A percentile compares a stretch with the other conserved stretches of the same genome.
Conservation (phyloP, 2,797 vertebrate species). For the Amblyraja radiata region DNA sequence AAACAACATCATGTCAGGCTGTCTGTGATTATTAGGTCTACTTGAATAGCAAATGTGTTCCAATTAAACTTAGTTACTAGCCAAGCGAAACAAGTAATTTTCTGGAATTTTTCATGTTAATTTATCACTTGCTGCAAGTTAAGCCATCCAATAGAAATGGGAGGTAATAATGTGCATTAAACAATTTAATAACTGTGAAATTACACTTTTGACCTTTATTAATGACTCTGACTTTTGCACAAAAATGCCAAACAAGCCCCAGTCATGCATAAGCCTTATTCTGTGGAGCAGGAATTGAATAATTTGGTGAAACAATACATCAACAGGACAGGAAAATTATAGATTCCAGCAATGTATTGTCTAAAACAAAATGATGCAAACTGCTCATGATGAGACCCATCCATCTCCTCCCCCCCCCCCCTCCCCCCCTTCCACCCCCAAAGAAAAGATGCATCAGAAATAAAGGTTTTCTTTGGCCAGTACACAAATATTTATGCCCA, state of each 20-base stretch:
- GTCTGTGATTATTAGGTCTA: conserved; percentile 15
- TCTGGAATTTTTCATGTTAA: conserved; percentile 21
- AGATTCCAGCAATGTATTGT: background rate
- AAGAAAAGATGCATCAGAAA: background rate
- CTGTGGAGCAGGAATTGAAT: background rate
- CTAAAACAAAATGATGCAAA: background rate
- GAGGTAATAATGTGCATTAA: conserved; percentile 6
- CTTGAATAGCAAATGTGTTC: background rate
- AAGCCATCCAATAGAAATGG: background rate
- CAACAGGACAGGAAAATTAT: background rate
- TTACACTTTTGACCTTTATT: background rate
- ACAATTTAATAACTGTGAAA: conserved; percentile 19
- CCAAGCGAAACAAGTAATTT: background rate
- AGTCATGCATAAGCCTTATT: background rate
- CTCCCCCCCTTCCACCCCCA: background rate
- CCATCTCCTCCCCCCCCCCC: no score
- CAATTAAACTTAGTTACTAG: conserved; percentile 2
- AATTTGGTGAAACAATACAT: background rate
- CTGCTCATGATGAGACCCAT: background rate
- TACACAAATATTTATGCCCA: no score
- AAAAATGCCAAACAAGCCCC: background rate
- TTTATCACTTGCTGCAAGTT: conserved; percentile 18
- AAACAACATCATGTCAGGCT: background rate
- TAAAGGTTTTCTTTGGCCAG: no score
- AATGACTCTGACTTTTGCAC: background rate